Evolutionary conservation across 2,113 vertebrate genomes (phyloP).

Genomic region (Pyrgilauda ruficollis): DNA sequence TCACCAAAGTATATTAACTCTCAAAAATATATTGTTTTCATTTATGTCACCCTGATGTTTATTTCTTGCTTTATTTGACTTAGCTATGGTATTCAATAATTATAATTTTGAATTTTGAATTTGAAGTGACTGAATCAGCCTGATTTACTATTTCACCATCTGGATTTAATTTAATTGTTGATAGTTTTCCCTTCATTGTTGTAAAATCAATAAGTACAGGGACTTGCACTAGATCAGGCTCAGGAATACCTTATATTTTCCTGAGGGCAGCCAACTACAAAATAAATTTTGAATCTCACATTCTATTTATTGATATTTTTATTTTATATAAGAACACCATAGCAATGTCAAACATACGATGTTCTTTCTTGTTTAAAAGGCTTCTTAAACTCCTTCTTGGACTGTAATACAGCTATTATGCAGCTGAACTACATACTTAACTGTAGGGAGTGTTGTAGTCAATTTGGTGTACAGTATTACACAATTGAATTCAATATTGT

Average conservation of each 20-base stretch:
- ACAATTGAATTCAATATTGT: neutral
- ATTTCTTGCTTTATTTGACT: slow-evolving; percentile 25
- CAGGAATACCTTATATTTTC: neutral
- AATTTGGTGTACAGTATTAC: neutral
- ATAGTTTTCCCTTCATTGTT: neutral
- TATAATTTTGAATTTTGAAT: neutral
- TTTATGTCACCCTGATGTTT: neutral
- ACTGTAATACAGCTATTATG: neutral
- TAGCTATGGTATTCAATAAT: neutral
- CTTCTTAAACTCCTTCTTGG: neutral
- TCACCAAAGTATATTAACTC: neutral
- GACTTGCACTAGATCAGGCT: neutral
- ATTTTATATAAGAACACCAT: neutral
- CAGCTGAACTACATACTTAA: neutral
- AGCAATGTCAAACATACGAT: neutral
- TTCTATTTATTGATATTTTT: slow-evolving; percentile 10
- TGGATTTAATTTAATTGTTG: neutral
- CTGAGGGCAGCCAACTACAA: neutral
- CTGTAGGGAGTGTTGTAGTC: neutral
- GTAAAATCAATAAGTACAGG: neutral
- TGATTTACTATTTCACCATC: neutral
- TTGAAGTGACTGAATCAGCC: neutral
- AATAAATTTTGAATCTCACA: neutral
- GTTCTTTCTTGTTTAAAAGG: neutral
- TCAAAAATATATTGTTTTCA: neutral